Percentiles rank a stretch among this genome's conserved stretches.
Evolutionary conservation across 2,888 invertebrate genomes (phyloP).

Genomic region (Drosophila putrida): DNA sequence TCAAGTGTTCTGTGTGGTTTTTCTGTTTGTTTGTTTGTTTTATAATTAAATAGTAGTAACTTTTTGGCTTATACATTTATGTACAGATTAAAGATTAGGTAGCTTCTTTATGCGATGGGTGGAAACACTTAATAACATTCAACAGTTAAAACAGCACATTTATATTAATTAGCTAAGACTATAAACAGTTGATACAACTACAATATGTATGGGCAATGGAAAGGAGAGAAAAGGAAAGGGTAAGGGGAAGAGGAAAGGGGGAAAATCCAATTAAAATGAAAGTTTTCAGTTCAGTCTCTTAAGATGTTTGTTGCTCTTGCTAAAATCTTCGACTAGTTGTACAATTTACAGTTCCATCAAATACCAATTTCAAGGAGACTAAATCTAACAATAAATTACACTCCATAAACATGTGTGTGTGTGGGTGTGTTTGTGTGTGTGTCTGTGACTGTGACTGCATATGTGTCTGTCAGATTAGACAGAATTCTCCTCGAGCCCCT

Average conservation of each 20-base stretch:
- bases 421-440: not conserved
- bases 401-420: constrained; percentile 2
- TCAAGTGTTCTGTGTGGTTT: constrained; percentile 29
- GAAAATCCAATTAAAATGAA: constrained; percentile 42
- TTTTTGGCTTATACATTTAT: constrained; percentile 15
- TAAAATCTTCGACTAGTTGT: constrained; percentile 60
- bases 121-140: constrained; percentile 56
- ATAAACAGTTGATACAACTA: constrained; percentile 1
- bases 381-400: constrained; percentile 34
- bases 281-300: constrained; percentile 78
- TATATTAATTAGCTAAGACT: constrained; percentile 16
- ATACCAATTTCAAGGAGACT: constrained; percentile 40
- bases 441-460: constrained; percentile 1
- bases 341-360: constrained; percentile 42
- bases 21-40: not conserved
- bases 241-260: not conserved
- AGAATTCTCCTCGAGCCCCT: constrained; percentile 85
- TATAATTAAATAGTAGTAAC: constrained; percentile 13
- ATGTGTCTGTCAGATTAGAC: constrained; percentile 66
- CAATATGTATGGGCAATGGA: too few species aligned
- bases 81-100: constrained; percentile 24
- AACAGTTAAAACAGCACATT: constrained; percentile 60
- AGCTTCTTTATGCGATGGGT: constrained; percentile 14
- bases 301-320: constrained; percentile 66
- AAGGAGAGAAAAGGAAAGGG: not conserved